Evolutionary conservation across 2,888 invertebrate species (phyloP).

Genomic region (Heliconius sara): DNA sequence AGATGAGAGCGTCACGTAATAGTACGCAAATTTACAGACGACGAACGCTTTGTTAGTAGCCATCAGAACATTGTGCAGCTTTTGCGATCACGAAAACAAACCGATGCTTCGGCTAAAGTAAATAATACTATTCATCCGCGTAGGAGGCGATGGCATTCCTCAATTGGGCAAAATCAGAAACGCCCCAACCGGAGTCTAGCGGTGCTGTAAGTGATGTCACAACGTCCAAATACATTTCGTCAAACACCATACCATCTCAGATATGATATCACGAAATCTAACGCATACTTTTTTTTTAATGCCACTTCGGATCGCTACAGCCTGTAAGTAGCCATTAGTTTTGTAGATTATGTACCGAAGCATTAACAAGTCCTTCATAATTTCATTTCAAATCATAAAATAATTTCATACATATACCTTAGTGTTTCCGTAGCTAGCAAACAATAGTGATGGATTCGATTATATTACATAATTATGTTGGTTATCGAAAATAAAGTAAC

Average conservation of each 20-base stretch:
- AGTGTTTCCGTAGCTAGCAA: constrained; percentile 20
- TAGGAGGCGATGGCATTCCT: constrained; percentile 82
- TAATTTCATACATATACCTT: constrained; percentile 13
- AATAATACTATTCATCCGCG: constrained; percentile 68
- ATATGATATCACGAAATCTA: constrained; percentile 77
- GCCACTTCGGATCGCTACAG: constrained; percentile 80
- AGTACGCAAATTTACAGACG: constrained; percentile 11
- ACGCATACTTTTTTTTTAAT: constrained; percentile 79
- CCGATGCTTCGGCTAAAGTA: constrained; percentile 67
- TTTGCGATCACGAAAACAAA: constrained; percentile 48
- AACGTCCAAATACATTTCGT: constrained; percentile 52
- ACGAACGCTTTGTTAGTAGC: constrained; percentile 38
- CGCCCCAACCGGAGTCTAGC: constrained; percentile 75
- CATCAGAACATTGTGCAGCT: constrained; percentile 47
- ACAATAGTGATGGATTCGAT: constrained; percentile 10
- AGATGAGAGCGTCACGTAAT: not conserved
- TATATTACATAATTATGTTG: not conserved
- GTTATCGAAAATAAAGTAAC: not conserved
- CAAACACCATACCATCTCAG: constrained; percentile 60
- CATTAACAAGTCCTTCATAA: constrained; percentile 38
- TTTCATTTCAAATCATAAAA: constrained; percentile 31
- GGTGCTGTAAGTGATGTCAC: constrained; percentile 80
- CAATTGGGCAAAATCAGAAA: constrained; percentile 75
- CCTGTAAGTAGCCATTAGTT: constrained; percentile 76
- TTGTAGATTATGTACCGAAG: constrained; percentile 37